Conservation (phyloP, 2,113 vertebrate genomes). For the Chinchilla lanigera region DNA sequence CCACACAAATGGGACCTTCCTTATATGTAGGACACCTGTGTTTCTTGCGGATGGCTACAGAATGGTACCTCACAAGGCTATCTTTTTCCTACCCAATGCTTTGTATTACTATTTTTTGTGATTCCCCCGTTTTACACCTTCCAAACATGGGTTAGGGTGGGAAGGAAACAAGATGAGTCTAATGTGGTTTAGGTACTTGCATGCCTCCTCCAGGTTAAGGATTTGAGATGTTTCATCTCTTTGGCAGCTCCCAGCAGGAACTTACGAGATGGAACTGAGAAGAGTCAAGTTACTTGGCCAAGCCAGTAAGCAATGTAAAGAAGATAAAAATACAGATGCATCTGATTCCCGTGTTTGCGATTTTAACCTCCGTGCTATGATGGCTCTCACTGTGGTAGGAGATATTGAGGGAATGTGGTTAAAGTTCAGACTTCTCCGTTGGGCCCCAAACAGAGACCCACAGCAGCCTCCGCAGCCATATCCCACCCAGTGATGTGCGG, state of each 20-base stretch:
- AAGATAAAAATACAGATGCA: background rate
- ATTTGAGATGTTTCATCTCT: background rate
- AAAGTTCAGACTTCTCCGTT: constrained; percentile 5
- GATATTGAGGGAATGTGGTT: background rate
- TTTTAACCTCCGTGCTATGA: background rate
- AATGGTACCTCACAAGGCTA: background rate
- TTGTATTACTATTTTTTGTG: background rate
- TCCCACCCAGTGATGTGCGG: too few species aligned
- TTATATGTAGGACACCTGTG: background rate
- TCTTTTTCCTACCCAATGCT: background rate
- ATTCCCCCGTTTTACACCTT: constrained; percentile 30
- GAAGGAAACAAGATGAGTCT: background rate
- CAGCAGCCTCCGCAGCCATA: background rate
- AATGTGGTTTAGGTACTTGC: background rate
- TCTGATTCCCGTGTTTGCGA: background rate
- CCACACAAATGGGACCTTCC: background rate
- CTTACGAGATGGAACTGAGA: background rate
- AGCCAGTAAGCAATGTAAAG: background rate
- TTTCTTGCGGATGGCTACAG: background rate
- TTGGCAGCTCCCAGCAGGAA: background rate
- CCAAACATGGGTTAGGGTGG: background rate
- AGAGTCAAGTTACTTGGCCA: constrained; percentile 22
- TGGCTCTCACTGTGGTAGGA: background rate
- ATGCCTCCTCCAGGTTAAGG: background rate
- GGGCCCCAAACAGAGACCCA: background rate